phyloP scores from a whole-genome alignment of 2,113 vertebrate genomes.

The Crotalus viridis region DNA sequence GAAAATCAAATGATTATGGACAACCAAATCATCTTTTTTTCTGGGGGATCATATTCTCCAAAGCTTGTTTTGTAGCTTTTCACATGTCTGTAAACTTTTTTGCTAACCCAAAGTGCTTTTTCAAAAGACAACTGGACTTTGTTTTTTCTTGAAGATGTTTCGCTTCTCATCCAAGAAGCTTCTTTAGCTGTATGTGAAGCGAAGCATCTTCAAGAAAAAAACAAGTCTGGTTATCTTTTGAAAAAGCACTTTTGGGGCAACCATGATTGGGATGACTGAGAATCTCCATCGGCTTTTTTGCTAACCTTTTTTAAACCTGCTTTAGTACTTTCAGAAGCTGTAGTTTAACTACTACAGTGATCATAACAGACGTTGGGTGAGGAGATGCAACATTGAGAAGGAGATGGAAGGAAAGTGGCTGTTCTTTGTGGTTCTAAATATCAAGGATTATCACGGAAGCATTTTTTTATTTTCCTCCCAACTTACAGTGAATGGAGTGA shows the following conservation, averaged over 20 bases:
- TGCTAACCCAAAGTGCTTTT: not conserved
- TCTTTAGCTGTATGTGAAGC: not conserved
- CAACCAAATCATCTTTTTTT: not conserved
- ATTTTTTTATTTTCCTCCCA: not conserved
- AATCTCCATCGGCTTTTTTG: not conserved
- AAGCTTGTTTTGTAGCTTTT: not conserved
- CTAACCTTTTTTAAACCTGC: not conserved
- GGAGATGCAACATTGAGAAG: not conserved
- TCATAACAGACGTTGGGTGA: not conserved
- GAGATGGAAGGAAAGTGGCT: not conserved
- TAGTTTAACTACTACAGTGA: not conserved
- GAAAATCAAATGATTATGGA: not conserved
- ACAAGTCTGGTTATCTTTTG: not conserved
- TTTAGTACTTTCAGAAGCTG: not conserved
- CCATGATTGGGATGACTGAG: not conserved
- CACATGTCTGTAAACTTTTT: not conserved
- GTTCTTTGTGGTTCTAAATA: not conserved
- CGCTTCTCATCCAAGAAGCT: not conserved
- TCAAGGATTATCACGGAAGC: not conserved
- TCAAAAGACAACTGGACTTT: not conserved
- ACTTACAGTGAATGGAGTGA: not conserved
- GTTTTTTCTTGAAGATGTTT: not conserved
- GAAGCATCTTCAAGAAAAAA: not conserved
- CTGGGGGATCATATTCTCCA: not conserved
- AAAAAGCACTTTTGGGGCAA: not conserved